Conservation (phyloP, 2,888 invertebrate species). For the Embidobia sp. region DNA sequence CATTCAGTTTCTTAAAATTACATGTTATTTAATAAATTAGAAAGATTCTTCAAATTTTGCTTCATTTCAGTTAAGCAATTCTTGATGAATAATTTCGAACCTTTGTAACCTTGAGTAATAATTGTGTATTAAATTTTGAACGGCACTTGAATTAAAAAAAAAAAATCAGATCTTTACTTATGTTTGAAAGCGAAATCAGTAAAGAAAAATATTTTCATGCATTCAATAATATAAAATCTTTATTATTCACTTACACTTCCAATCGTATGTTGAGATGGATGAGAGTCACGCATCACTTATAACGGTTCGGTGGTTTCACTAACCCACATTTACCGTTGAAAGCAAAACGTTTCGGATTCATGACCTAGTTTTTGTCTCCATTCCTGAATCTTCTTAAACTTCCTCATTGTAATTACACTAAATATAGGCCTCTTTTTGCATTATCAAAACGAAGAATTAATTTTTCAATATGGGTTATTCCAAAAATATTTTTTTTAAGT, state of each 20-base stretch:
- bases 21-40: too few relatives aligned
- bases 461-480: too few relatives aligned
- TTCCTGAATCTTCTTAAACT: slow-evolving; percentile 43
- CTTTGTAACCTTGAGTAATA: too few relatives aligned
- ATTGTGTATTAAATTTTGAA: too few relatives aligned
- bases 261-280: slow-evolving; percentile 66
- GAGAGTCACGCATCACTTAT: slow-evolving; percentile 72
- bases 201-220: slow-evolving; percentile 30
- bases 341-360: slow-evolving; percentile 79
- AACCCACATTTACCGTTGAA: slow-evolving; percentile 80
- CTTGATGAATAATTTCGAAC: too few relatives aligned
- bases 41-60: too few relatives aligned
- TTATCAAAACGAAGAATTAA: too few relatives aligned
- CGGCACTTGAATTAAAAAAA: neutral
- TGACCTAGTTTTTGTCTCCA: slow-evolving; percentile 76
- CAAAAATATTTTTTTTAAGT: too few relatives aligned
- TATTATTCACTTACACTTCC: slow-evolving; percentile 68
- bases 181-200: slow-evolving; percentile 33
- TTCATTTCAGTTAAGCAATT: too few relatives aligned
- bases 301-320: slow-evolving; percentile 80
- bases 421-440: too few relatives aligned
- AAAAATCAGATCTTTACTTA: slow-evolving; percentile 14
- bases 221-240: slow-evolving; percentile 33
- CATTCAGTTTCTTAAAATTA: too few relatives aligned
- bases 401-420: slow-evolving; percentile 51